Base-by-base conservation (phyloP, 2,113 vertebrate species). In the Elanoides forficatus region DNA sequence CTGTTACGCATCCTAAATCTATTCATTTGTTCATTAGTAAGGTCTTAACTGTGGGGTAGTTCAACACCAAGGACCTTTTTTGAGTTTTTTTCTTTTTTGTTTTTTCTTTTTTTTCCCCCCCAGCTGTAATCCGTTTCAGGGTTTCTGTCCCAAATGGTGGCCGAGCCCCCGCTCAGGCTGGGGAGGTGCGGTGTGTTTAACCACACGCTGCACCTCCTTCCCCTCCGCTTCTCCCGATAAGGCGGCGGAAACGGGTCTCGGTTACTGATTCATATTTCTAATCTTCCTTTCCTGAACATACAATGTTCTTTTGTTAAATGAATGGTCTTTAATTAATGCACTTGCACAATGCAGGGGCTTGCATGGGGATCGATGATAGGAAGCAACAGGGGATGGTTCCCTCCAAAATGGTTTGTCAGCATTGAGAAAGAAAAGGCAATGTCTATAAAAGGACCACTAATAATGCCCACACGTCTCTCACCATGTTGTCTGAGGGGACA, bases 391-490 rank as follows among this genome's bases (percentile, higher is more conserved):
- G 96, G 95, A 97, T 96, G 97, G 75, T 90, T 92, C 94, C 88
- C 92, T 97, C 95, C 87, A 93, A 98, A 97, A 96, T 90, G 73
- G 97, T 96, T 95, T 97, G 95, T 91, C 94, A 96, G 95, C 90
- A 93, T 95, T 78, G 75, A 96, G 96, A 97, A 97, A 97, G 74
- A 94, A 95, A 96, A 96, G 97, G 82, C 76, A 95, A 75, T 66
- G 94, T 97, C 94, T 70, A 84, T 94, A 81, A 96, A 95, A 97
- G 95, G 88, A 27, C 92, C 79, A 90, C 97, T 97, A 97, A 98
- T 97, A 97, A 98, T 97, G 96, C 95, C 97, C 97, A 97, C 98
- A 98, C 97, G 96, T 97, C 98, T 98, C 97, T 97, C 97, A 95
- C 97, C 97, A 97, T 97, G 97, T 82, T 97, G 96, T 96, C 97